These are phyloP conservation scores for Dicranocentrus wangi DNA, from an alignment of 2,888 invertebrate species.

Conservation along the genomic window DNA sequence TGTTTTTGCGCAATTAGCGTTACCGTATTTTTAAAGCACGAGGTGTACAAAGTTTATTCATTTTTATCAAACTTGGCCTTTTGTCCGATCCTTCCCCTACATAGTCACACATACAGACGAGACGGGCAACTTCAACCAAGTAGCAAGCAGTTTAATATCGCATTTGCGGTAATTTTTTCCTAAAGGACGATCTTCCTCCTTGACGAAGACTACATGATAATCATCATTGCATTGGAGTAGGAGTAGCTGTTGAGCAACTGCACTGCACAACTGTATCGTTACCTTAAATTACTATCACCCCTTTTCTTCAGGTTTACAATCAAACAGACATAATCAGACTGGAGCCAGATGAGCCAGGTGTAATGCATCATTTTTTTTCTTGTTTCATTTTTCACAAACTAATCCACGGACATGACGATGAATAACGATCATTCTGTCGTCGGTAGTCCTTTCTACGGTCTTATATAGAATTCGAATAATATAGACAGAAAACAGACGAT, in stretches of 20 bases:
- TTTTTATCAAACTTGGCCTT: no score
- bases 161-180: slow-evolving; percentile 39
- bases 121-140: slow-evolving; percentile 18
- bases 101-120: no score
- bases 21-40: no score
- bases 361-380: slow-evolving; percentile 16
- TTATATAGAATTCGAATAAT: neutral
- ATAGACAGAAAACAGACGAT: no score
- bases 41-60: no score
- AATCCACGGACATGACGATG: neutral
- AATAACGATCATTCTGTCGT: slow-evolving; percentile 13
- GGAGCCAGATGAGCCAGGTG: slow-evolving; percentile 33
- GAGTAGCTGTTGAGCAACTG: neutral
- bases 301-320: slow-evolving; percentile 6
- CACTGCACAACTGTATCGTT: slow-evolving; percentile 18
- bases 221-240: neutral
- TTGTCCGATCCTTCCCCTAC: no score
- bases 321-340: slow-evolving; percentile 15
- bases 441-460: neutral
- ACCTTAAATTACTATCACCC: slow-evolving; percentile 15
- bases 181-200: slow-evolving; percentile 25
- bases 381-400: slow-evolving; percentile 6
- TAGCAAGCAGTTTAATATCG: slow-evolving; percentile 30
- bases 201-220: slow-evolving; percentile 15
- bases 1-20: no score